phyloP scores from a whole-genome alignment of 1,140 invertebrate genomes.

The Manduca sexta region DNA sequence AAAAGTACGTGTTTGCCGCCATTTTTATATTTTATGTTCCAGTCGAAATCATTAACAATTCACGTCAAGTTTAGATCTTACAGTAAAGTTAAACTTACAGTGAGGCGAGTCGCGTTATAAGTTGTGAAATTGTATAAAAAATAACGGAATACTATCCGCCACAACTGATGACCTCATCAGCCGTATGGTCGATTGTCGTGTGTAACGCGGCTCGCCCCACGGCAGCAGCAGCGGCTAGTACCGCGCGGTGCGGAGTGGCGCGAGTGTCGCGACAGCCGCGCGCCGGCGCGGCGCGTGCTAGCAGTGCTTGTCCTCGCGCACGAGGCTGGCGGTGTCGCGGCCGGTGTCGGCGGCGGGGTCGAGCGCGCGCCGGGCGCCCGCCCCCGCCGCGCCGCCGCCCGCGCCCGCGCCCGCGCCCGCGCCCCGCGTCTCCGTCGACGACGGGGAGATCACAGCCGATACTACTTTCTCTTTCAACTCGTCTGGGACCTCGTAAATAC shows the following conservation, averaged over 20 bases:
- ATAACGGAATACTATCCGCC: too few relatives aligned
- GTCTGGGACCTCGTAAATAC: constrained; percentile 85
- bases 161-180: too few relatives aligned
- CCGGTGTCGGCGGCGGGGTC: constrained; percentile 91
- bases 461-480: constrained; percentile 80
- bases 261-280: too few relatives aligned
- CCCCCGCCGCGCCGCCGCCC: constrained; percentile 66
- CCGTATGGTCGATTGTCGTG: not conserved
- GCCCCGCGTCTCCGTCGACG: constrained; percentile 74
- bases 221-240: not conserved
- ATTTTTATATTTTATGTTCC: too few relatives aligned
- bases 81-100: too few relatives aligned
- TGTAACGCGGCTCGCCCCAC: constrained; percentile 1
- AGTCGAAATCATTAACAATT: too few relatives aligned
- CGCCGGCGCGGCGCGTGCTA: constrained; percentile 32
- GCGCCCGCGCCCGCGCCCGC: constrained; percentile 18
- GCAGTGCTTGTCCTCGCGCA: constrained; percentile 84
- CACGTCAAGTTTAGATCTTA: too few relatives aligned
- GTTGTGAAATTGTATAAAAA: too few relatives aligned
- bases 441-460: constrained; percentile 84
- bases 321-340: constrained; percentile 92
- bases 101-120: too few relatives aligned
- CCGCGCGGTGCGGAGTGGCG: not conserved
- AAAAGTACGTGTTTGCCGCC: too few relatives aligned
- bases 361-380: constrained; percentile 73